These are phyloP conservation scores for Corapipo altera DNA, from an alignment of 2,113 vertebrate genomes.

Conservation along the genomic window DNA sequence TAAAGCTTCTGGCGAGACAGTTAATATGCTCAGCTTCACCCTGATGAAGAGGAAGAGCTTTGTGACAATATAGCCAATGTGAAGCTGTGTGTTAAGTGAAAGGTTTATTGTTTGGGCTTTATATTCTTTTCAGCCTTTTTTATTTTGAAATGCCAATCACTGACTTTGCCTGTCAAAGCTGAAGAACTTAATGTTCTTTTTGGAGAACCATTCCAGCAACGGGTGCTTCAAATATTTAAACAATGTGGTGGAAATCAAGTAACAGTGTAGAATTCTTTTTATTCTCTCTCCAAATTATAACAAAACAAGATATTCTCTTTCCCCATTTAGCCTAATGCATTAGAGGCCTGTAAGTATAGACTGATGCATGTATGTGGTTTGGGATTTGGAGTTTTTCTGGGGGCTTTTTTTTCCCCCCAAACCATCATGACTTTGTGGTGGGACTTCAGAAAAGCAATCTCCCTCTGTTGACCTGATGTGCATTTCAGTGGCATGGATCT, in stretches of 20 bases:
- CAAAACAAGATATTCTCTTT: background rate
- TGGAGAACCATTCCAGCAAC: background rate
- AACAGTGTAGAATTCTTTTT: background rate
- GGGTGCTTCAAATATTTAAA: background rate
- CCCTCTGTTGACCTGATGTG: background rate
- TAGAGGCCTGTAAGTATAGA: background rate
- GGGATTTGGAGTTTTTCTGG: background rate
- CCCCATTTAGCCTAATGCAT: background rate
- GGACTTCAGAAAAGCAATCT: background rate
- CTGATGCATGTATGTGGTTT: background rate
- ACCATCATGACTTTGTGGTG: background rate
- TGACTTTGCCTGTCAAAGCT: background rate
- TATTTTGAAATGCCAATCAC: background rate
- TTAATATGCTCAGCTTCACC: background rate
- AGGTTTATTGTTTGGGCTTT: background rate
- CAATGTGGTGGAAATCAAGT: background rate
- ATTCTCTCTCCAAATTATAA: background rate
- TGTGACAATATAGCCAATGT: background rate
- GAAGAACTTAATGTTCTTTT: background rate
- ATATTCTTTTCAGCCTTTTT: background rate
- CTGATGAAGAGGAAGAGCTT: background rate
- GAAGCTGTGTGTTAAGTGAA: background rate
- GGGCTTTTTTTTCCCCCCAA: accelerated
- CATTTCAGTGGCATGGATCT: background rate
- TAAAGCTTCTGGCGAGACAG: background rate